phyloP scores from a whole-genome alignment of 2,888 invertebrate genomes.

The Chrysomela aeneicollis region DNA sequence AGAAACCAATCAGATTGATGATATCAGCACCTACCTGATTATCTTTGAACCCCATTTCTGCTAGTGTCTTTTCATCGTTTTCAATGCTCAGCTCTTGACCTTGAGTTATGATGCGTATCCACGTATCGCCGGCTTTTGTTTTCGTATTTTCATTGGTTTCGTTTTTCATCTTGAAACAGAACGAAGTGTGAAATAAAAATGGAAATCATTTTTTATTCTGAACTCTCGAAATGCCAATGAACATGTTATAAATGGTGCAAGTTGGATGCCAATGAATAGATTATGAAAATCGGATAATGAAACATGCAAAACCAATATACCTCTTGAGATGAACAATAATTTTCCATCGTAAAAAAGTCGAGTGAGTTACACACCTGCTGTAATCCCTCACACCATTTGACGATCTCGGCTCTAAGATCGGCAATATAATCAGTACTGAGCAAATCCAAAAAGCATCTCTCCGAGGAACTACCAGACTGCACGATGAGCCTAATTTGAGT shows the following conservation, averaged over 20 bases:
- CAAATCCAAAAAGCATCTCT: conserved; percentile 83
- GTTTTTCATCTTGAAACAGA: conserved; percentile 47
- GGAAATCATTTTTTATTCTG: too few species aligned
- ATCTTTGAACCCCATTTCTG: conserved; percentile 94
- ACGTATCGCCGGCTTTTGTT: conserved; percentile 66
- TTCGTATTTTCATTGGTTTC: conserved; percentile 47
- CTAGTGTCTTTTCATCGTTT: conserved; percentile 88
- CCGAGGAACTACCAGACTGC: conserved; percentile 88
- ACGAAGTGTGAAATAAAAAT: background rate
- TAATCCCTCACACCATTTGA: conserved; percentile 90
- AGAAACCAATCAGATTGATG: background rate
- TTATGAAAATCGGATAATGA: too few species aligned
- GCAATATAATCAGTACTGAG: conserved; percentile 89
- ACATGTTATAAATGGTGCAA: too few species aligned
- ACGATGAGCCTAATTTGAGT: conserved; percentile 79
- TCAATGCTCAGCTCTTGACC: conserved; percentile 93
- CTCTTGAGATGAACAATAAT: too few species aligned
- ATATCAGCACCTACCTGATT: conserved; percentile 72
- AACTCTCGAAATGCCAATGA: too few species aligned
- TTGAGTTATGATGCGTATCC: conserved; percentile 88
- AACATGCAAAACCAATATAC: too few species aligned
- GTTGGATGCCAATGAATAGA: too few species aligned
- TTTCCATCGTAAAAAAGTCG: too few species aligned
- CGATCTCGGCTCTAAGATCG: conserved; percentile 91
- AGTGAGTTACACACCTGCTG: conserved; percentile 56